A percentile compares a stretch with the other conserved stretches of the same genome.
Evolutionary conservation across 2,888 invertebrate genomes (phyloP).

Genomic region (Drosophila longiperda): DNA sequence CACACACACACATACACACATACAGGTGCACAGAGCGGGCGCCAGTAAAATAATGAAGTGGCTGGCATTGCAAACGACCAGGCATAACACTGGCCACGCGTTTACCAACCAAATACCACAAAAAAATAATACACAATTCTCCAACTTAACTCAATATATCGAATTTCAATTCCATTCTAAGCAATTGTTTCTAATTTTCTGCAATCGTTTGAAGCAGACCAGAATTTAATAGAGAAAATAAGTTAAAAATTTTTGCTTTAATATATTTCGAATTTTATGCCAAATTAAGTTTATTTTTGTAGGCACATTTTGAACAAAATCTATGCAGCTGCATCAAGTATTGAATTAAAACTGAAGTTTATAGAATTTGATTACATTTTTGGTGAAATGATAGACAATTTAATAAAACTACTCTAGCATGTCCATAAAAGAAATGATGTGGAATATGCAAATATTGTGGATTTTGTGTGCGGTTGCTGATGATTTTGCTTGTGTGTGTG

Average conservation of each 20-base stretch:
- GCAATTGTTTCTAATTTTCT: slow-evolving; percentile 1
- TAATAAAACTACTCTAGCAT: slow-evolving; percentile 6
- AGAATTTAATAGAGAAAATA: neutral
- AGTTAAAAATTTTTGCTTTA: neutral
- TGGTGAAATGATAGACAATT: neutral
- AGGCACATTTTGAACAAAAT: neutral
- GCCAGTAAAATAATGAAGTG: slow-evolving; percentile 70
- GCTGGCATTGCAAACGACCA: slow-evolving; percentile 57
- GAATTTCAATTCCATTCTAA: slow-evolving; percentile 10
- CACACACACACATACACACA: slow-evolving; percentile 8
- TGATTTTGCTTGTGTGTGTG: neutral
- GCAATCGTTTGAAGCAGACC: neutral
- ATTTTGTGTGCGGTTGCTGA: slow-evolving; percentile 11
- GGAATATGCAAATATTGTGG: slow-evolving; percentile 38
- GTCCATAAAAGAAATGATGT: slow-evolving; percentile 11
- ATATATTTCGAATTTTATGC: neutral
- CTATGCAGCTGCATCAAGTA: neutral
- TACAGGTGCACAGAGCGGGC: slow-evolving; percentile 50
- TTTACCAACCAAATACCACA: slow-evolving; percentile 36
- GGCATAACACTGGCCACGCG: slow-evolving; percentile 18
- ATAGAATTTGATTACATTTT: neutral
- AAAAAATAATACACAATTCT: slow-evolving; percentile 32
- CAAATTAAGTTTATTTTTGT: neutral
- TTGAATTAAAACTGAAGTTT: neutral
- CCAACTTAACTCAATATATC: slow-evolving; percentile 19